Conservation (phyloP, 2,888 invertebrate species). For the Sphecodes monilicornis region DNA sequence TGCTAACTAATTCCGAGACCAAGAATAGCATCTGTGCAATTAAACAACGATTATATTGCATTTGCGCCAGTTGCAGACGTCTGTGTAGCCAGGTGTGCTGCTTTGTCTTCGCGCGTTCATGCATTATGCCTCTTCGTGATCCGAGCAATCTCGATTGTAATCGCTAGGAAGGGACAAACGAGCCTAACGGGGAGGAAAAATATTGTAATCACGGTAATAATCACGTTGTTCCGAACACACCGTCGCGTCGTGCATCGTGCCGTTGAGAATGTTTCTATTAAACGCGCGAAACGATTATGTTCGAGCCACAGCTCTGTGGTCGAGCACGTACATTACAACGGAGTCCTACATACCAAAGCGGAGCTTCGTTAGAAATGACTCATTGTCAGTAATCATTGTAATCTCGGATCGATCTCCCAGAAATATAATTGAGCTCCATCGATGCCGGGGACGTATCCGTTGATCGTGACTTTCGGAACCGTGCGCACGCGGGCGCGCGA, state of each 20-base stretch:
- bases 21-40: background rate
- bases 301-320: background rate
- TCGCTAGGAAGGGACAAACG: slow-evolving; percentile 3
- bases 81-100: background rate
- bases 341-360: slow-evolving; percentile 5
- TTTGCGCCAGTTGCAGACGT: background rate
- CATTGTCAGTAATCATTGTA: slow-evolving; percentile 15
- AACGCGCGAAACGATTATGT: background rate
- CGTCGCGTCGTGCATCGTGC: background rate
- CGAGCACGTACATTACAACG: background rate
- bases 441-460: background rate
- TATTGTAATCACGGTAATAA: slow-evolving; percentile 3
- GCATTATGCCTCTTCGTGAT: background rate
- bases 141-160: background rate
- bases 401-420: slow-evolving; percentile 17
- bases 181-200: slow-evolving; percentile 1
- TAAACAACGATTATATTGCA: background rate
- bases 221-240: background rate
- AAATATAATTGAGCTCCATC: slow-evolving; percentile 11
- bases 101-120: background rate
- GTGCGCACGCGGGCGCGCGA: background rate
- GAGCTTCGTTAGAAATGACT: slow-evolving; percentile 11
- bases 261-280: slow-evolving; percentile 13
- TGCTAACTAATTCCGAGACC: background rate
- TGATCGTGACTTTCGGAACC: slow-evolving; percentile 19